These are phyloP conservation scores for Aplochiton taeniatus DNA, from an alignment of 2,797 vertebrate species.

Conservation along the genomic window DNA sequence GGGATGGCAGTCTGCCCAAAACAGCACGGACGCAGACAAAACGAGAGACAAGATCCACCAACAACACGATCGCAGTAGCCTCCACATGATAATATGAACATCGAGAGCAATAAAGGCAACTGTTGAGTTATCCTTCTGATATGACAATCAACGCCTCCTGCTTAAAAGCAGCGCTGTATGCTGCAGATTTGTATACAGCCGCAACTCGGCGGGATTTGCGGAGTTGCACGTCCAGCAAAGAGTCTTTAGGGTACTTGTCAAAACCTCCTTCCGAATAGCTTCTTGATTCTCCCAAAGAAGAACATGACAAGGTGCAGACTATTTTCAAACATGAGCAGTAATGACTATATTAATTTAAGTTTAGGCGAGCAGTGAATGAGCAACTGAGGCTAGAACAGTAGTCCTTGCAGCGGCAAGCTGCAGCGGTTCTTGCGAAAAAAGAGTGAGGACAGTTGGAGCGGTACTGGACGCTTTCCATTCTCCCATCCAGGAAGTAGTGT, in stretches of 20 bases:
- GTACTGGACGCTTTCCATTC: slow-evolving; percentile 84
- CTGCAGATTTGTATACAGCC: slow-evolving; percentile 32
- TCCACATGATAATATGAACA: slow-evolving; percentile 92
- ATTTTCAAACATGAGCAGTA: neutral
- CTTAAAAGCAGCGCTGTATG: slow-evolving; percentile 45
- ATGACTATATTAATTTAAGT: slow-evolving; percentile 14
- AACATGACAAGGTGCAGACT: slow-evolving; percentile 44
- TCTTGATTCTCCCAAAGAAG: slow-evolving; percentile 51
- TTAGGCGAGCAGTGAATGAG: slow-evolving; percentile 19
- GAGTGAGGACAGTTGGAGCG: slow-evolving; percentile 65
- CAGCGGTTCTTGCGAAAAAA: slow-evolving; percentile 58
- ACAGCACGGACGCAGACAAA: slow-evolving; percentile 81
- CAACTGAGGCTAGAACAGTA: slow-evolving; percentile 31
- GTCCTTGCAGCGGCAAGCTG: slow-evolving; percentile 50
- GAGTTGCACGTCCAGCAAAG: slow-evolving; percentile 54
- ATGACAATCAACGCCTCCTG: slow-evolving; percentile 48
- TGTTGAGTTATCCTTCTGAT: slow-evolving; percentile 76
- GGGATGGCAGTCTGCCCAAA: slow-evolving; percentile 87
- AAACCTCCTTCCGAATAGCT: slow-evolving; percentile 40
- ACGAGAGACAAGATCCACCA: slow-evolving; percentile 90
- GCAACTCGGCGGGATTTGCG: slow-evolving; percentile 31
- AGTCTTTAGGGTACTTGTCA: slow-evolving; percentile 38
- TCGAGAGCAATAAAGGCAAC: slow-evolving; percentile 78
- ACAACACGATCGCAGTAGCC: slow-evolving; percentile 87
- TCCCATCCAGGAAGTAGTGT: slow-evolving; percentile 89